These are phyloP conservation scores for Drosophila paramelanica DNA, from an alignment of 2,888 invertebrate species.

Conservation along the genomic window DNA sequence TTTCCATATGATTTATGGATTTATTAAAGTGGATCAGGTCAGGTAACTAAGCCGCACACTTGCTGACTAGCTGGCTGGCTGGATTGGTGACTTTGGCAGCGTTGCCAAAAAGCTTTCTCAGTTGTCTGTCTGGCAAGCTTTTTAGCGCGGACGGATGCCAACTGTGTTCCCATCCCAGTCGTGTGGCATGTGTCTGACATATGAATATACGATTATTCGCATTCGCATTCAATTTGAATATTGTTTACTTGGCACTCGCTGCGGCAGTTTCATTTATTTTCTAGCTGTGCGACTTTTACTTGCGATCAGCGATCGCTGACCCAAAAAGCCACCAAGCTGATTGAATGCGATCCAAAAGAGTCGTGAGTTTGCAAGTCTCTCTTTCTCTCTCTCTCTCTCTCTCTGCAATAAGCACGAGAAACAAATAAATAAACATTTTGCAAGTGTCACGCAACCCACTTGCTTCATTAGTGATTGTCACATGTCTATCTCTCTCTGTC, in stretches of 20 bases:
- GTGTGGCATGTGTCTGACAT: constrained; percentile 14
- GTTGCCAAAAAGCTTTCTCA: constrained; percentile 69
- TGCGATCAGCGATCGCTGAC: constrained; percentile 69
- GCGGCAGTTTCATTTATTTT: constrained; percentile 57
- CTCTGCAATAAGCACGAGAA: constrained; percentile 19
- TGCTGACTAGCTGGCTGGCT: no score
- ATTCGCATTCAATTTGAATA: constrained; percentile 67
- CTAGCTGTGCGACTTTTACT: constrained; percentile 74
- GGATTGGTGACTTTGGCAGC: constrained; percentile 30
- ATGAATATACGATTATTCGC: constrained; percentile 38
- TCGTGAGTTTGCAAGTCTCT: constrained; percentile 30
- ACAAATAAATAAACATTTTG: constrained; percentile 54
- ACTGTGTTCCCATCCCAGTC: constrained; percentile 48
- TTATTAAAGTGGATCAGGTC: constrained; percentile 71
- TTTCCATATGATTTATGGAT: constrained; percentile 75
- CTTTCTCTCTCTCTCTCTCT: constrained; percentile 4
- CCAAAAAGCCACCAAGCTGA: constrained; percentile 72
- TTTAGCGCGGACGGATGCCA: constrained; percentile 50
- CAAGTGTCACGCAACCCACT: constrained; percentile 69
- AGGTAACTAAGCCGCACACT: constrained; percentile 24
- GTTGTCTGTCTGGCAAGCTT: constrained; percentile 50
- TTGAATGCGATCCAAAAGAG: constrained; percentile 62
- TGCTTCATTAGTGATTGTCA: constrained; percentile 55
- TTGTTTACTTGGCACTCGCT: constrained; percentile 68
- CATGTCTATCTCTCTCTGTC: constrained; percentile 3